Evolutionary conservation across 2,888 invertebrate species (phyloP), one percentile per base, ranked within the genome.

Genomic region (Gandaritis pyraliata): DNA sequence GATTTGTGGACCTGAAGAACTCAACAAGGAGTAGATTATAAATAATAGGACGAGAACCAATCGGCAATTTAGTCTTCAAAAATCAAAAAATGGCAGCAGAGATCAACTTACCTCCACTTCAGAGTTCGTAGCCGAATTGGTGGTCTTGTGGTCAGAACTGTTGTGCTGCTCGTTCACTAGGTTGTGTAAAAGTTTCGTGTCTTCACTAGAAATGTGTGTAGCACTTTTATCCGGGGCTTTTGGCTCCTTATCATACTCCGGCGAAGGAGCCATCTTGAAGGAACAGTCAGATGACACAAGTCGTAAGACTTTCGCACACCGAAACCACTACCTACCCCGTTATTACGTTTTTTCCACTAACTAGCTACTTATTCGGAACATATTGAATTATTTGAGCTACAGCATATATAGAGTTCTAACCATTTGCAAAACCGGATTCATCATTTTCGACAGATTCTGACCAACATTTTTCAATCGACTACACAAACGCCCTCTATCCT

Each of bases 251-350:
- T 95, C 95, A 92, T 95, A 94, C 89, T 95, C 95, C 90, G 95
- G 95, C 89, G 95, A 94, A 93, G 95, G 95, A 94, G 95, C 95
- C 95, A 95, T 95, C 93, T 94, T 94, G 93, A 88, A 90, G 90
- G 92, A 88, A 85, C 85, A 92, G 90, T 91, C 92, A 92, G 92
- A 92, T 92, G 92, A 92, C 92, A 92, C 91, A 90, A 89, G 91
- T 92, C 90, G 86, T 90, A 88, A 87, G 92, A 92, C 90, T 90
- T 87, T 87, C 83, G 76, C 82, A 86, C 90, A 85, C 88, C 80
- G 70, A 85, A 83, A 81, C 78, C 85, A 88, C 89, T 83, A 77
- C 77, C 77, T 79, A 77, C 80, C 81, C 78, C 78, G 80, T 76
- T 72, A 69, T 77, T 79, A 78, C 72, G 75, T 77, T 75, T 76